These are phyloP conservation scores for Lithodes maja DNA, from an alignment of 2,888 invertebrate species.

Conservation along the genomic window DNA sequence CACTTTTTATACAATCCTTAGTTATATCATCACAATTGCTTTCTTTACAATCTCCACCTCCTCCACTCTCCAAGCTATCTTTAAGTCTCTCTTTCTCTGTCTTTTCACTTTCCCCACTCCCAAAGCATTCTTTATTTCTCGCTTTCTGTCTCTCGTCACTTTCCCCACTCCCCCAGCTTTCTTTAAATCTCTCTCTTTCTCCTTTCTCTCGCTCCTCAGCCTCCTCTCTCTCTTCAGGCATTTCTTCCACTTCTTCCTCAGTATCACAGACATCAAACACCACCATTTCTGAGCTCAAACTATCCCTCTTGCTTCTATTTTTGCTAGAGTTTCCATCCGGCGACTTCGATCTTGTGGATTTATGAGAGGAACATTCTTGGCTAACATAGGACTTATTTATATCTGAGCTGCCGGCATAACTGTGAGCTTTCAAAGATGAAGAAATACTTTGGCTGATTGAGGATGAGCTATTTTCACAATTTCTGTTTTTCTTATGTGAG, in stretches of 20 bases:
- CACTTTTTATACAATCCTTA: neutral
- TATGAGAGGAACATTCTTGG: neutral
- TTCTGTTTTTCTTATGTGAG: no score
- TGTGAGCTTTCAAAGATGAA: no score
- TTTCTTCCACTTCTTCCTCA: constrained; percentile 34
- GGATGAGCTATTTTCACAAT: no score
- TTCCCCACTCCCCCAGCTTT: neutral
- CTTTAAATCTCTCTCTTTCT: neutral
- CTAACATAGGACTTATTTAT: no score
- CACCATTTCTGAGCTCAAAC: neutral
- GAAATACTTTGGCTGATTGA: no score
- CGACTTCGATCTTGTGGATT: no score
- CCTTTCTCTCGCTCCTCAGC: neutral
- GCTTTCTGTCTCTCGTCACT: neutral
- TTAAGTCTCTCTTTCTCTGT: neutral
- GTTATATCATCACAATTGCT: neutral
- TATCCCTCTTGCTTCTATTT: constrained; percentile 4
- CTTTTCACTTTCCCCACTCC: neutral
- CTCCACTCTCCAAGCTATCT: neutral
- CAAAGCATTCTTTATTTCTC: neutral
- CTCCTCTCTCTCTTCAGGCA: constrained; percentile 21
- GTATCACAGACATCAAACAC: constrained; percentile 21
- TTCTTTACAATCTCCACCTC: neutral
- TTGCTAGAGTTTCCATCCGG: neutral
- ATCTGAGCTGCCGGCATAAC: no score